A percentile compares a stretch with the other conserved stretches of the same genome.
Evolutionary conservation across 53 echinoderm and acorn worm species (phyloP).

Genomic region (Antedon mediterranea): DNA sequence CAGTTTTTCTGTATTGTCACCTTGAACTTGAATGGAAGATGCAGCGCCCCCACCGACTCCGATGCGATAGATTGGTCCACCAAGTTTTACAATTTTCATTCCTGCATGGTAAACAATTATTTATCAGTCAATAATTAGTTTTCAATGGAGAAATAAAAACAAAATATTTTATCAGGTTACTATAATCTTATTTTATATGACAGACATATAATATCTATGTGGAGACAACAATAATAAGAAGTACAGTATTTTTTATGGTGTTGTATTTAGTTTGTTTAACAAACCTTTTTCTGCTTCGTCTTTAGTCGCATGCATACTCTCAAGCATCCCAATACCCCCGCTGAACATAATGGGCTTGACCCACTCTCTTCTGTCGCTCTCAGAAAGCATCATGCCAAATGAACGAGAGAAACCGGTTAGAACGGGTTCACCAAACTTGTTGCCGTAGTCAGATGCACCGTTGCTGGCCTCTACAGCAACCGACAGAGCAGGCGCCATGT

Average conservation of each 20-base stretch:
- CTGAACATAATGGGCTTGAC: slow-evolving; percentile 98
- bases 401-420: slow-evolving; percentile 86
- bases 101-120: slow-evolving; percentile 15
- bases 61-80: slow-evolving; percentile 90
- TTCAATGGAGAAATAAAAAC: too few relatives aligned
- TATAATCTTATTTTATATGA: not conserved
- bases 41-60: slow-evolving; percentile 96
- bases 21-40: slow-evolving; percentile 96
- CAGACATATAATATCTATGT: too few relatives aligned
- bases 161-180: not conserved
- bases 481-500: slow-evolving; percentile 61
- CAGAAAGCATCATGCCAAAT: slow-evolving; percentile 70
- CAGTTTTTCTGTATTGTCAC: slow-evolving; percentile 82
- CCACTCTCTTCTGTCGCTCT: slow-evolving; percentile 76
- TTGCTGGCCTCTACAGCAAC: slow-evolving; percentile 77
- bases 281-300: slow-evolving; percentile 41
- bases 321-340: slow-evolving; percentile 75
- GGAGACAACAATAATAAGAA: too few relatives aligned
- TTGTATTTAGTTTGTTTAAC: not conserved
- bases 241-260: too few relatives aligned
- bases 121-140: not conserved
- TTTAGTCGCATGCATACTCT: slow-evolving; percentile 60
- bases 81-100: slow-evolving; percentile 87
- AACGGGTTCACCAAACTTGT: slow-evolving; percentile 96
- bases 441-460: slow-evolving; percentile 93